Base-by-base conservation (phyloP, 1,140 invertebrate genomes). In the Riptortus pedestris region DNA sequence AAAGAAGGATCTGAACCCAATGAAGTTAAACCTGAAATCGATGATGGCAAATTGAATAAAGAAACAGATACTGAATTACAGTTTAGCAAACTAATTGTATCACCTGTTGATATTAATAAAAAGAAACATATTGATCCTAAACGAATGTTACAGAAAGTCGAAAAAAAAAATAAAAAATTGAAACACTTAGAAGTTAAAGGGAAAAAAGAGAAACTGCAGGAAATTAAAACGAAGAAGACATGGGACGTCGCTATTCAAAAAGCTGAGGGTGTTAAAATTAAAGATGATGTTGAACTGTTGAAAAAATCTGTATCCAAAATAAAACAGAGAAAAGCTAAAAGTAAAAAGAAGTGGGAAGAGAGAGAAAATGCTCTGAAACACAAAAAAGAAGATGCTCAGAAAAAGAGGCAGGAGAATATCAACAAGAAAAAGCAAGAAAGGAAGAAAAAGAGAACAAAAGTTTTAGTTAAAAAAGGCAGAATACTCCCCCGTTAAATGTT, bases 231-330 rank as follows among this genome's bases (percentile, higher is more conserved):
- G 1, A 65, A 65, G 45, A 18, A 62, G 26, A 18, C 52, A 2
- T 67, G 66, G 66, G 29, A 65, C 12, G 58, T 29, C 47, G 66
- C 66, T 1, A 58, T 67, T 24, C 60, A 62, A n/a, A 65, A 65
- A 65, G 66, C 66, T 5, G 66, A 65, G 59, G 66, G 66, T 20
- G 61, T 63, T 22, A 67, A 67, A 65, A 33, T 67, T 11, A 67
- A 67, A 58, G 66, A 67, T 22, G 48, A 65, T 51, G 55, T 60
- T 22, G 63, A 62, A 24, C 55, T 65, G n/a, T 33, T 67, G 4
- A 63, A 65, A 55, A 67, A 67, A 43, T 55, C 63, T n/a, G 59
- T 67, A 0, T 63, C 31, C 5, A 65, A 58, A 45, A 62, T 58
- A 55, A 51, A 62, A 20, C 24, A 65, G 5, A 48, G 33, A 26